phyloP scores from a whole-genome alignment of 2,113 vertebrate genomes.

The Apodemus speciosus region DNA sequence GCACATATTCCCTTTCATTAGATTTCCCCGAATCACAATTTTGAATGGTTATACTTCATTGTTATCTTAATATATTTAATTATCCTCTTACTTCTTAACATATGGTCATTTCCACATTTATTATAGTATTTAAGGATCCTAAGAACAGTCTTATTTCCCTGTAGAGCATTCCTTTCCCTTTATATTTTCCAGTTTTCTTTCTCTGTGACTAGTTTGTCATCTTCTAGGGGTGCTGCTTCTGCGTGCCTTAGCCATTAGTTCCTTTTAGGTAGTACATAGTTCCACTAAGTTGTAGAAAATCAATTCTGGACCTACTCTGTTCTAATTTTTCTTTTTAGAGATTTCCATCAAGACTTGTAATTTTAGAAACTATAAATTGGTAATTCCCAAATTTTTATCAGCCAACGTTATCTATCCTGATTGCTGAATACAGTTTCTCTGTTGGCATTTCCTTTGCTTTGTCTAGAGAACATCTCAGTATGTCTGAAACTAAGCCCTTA shows the following conservation, averaged over 20 bases:
- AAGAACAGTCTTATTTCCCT: not conserved
- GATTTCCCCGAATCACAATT: conserved; percentile 24
- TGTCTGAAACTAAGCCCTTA: conserved; percentile 33
- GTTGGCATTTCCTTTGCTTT: conserved; percentile 9
- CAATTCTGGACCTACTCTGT: not conserved
- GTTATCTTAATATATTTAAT: conserved; percentile 34
- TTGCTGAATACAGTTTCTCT: not conserved
- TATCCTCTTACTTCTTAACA: conserved; percentile 4
- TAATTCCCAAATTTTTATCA: conserved; percentile 10
- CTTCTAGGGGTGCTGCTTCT: not conserved
- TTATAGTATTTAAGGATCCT: not conserved
- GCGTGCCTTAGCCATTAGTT: not conserved
- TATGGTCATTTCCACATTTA: conserved; percentile 19
- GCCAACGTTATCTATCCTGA: not conserved
- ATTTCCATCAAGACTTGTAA: not conserved
- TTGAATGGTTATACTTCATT: conserved; percentile 17
- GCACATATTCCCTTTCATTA: not conserved
- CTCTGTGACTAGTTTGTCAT: not conserved
- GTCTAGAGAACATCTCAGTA: not conserved
- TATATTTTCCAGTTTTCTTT: not conserved
- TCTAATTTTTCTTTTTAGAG: conserved; percentile 16
- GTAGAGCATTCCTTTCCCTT: not conserved
- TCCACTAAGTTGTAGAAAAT: not conserved
- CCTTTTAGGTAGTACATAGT: not conserved
- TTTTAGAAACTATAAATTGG: not conserved